Evolutionary conservation across 2,888 invertebrate species (phyloP).

Genomic region (Pachliopta kotzebuea): DNA sequence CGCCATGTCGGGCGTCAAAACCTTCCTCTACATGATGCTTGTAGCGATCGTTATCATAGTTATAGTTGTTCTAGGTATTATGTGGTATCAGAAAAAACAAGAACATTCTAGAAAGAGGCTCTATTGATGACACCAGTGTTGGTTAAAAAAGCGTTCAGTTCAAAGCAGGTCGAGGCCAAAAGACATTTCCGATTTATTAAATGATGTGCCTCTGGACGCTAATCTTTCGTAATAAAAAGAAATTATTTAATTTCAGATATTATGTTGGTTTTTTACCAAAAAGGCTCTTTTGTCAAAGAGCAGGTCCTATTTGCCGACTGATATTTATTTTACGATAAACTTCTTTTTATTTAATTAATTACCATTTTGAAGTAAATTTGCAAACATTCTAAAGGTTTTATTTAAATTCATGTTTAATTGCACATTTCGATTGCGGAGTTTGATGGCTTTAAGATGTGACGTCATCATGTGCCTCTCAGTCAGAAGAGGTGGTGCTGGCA

Average conservation of each 20-base stretch:
- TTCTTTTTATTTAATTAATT: neutral
- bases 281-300: neutral
- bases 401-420: too few species aligned
- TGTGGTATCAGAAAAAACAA: conserved; percentile 96
- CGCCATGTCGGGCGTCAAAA: conserved; percentile 93
- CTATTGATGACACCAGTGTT: conserved; percentile 47
- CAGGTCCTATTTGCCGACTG: conserved; percentile 24
- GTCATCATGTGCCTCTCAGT: too few species aligned
- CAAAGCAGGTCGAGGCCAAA: conserved; percentile 2
- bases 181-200: conserved; percentile 4
- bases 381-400: too few species aligned
- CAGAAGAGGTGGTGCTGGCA: too few species aligned
- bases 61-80: conserved; percentile 92
- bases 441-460: too few species aligned
- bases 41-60: conserved; percentile 91
- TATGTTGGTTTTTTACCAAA: conserved; percentile 6
- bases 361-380: neutral
- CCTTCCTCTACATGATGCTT: conserved; percentile 92
- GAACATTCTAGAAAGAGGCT: conserved; percentile 94
- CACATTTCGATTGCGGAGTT: too few species aligned
- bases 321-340: conserved; percentile 19
- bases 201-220: conserved; percentile 1
- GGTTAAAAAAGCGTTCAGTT: conserved; percentile 13
- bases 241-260: conserved; percentile 1
- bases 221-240: neutral